Evolutionary conservation across 2,113 vertebrate genomes (phyloP), one percentile per base, ranked within the genome.

Genomic region (Dicerorhinus sumatrensis): DNA sequence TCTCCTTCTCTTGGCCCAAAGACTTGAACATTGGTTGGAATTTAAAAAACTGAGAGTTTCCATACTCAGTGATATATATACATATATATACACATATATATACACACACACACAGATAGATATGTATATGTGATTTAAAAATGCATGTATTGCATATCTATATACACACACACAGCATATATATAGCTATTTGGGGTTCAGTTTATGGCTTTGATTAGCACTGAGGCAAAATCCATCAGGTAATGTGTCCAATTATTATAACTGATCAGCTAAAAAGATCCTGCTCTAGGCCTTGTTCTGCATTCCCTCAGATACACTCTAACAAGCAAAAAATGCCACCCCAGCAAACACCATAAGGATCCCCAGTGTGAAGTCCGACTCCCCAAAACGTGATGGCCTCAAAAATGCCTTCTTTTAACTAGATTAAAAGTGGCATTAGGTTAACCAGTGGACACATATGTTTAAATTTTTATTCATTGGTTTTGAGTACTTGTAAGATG

Each of bases 381-480:
- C 5, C 16, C 51, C 89, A 25, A 84, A 85, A 73, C 51, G 31
- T 62, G 67, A 51, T n/a, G 10, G 5, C 20, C 27, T 88, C n/a
- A 69, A 73, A 95, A 89, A 75, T 79, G 58, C 2, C 67, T 87
- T 76, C 14, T 94, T 94, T 51, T 73, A 79, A 73, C 80, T 89
- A 75, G 27, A 79, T 70, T 85, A 51, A 69, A 63, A 70, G 33
- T 63, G 73, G 42, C 33, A 33, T 51, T 77, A 60, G 20, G 36
- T 33, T 76, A 84, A 48, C 23, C 11, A 27, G 20, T 56, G 3
- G 16, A 25, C 63, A 36, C 16, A 23, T 42, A 16, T 72, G 3
- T 20, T 58, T 36, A 80, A 0, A 51, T 54, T 89, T 90, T 54
- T 94, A 92, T 86, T 73, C 16, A 13, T 31, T 79, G 39, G 54